These are phyloP conservation scores for Dryoscopus gambensis DNA, from an alignment of 2,113 vertebrate genomes.

Conservation along the genomic window DNA sequence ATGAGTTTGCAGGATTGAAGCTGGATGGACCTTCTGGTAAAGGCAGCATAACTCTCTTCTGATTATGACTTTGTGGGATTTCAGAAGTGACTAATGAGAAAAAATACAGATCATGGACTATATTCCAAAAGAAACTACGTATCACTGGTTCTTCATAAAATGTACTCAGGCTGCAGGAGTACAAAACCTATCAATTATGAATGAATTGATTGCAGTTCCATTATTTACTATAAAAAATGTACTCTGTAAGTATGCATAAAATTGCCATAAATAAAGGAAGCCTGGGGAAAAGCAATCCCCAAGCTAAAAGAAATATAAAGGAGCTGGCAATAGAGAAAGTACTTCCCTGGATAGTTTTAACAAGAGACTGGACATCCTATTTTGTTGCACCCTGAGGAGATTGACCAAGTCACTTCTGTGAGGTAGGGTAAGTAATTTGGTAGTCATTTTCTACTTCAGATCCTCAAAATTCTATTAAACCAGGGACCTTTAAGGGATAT, in stretches of 20 bases:
- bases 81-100: neutral
- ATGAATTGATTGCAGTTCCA: constrained; percentile 13
- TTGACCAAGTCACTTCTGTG: neutral
- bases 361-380: neutral
- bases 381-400: neutral
- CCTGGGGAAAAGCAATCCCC: neutral
- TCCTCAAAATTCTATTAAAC: neutral
- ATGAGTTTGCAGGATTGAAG: neutral
- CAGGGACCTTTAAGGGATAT: neutral
- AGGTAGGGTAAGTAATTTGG: neutral
- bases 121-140: neutral
- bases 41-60: neutral
- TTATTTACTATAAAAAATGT: constrained; percentile 36
- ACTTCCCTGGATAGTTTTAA: neutral
- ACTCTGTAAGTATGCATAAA: neutral
- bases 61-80: neutral
- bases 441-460: constrained; percentile 3
- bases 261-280: neutral
- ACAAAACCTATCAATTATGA: constrained; percentile 35
- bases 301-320: neutral
- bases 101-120: neutral
- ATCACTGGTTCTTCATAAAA: neutral
- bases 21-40: neutral
- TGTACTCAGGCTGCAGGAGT: neutral
- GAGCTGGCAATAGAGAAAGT: neutral